Percentiles rank a stretch among this genome's conserved stretches.
Conservation (phyloP, 2,888 invertebrate species). For the Mesochorus sp. region DNA sequence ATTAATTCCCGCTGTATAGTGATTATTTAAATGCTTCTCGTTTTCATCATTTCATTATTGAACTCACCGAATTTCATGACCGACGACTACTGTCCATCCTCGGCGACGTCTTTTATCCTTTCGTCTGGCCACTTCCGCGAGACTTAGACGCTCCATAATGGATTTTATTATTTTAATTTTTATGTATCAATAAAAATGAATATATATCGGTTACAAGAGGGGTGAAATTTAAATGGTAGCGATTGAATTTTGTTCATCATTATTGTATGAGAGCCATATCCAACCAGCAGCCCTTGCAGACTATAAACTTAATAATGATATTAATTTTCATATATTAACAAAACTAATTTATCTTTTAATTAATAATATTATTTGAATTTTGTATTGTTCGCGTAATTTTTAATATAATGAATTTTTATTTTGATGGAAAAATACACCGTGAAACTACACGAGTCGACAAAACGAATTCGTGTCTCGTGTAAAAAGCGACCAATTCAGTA, state of each 20-base stretch:
- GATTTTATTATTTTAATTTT: conserved; percentile 9
- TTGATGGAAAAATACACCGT: not conserved
- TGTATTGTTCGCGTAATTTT: not conserved
- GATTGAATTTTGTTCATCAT: no score
- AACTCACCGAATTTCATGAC: conserved; percentile 88
- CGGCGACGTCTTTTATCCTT: conserved; percentile 84
- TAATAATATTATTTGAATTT: not conserved
- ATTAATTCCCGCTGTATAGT: not conserved
- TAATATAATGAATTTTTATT: not conserved
- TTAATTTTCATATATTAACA: not conserved
- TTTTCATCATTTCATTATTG: no score
- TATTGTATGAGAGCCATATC: no score
- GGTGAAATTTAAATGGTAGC: no score
- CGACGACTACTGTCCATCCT: conserved; percentile 90
- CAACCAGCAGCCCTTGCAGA: no score
- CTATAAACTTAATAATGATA: no score
- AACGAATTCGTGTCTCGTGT: conserved; percentile 20
- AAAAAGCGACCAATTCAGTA: conserved; percentile 8
- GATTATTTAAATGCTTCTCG: not conserved
- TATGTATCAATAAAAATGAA: not conserved
- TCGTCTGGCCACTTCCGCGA: conserved; percentile 76
- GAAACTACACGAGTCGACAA: conserved; percentile 28
- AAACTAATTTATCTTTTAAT: not conserved
- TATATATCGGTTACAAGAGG: no score
- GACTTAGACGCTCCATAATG: conserved; percentile 77